Evolutionary conservation across 2,888 invertebrate genomes (phyloP).

Genomic region (Tetragonula carbonaria): DNA sequence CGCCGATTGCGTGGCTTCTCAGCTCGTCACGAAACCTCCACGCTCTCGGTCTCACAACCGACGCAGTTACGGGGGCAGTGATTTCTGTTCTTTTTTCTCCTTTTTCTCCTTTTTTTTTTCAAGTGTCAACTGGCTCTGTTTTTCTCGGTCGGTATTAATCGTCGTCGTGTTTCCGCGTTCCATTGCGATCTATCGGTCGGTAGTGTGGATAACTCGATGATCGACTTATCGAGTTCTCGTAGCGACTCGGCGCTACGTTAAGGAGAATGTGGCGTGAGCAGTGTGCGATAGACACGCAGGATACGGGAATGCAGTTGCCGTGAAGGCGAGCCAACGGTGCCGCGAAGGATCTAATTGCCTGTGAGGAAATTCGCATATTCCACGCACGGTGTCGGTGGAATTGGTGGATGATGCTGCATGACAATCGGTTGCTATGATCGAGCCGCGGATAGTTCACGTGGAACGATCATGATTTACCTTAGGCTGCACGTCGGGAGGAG

Average conservation of each 20-base stretch:
- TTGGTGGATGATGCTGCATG: conserved; percentile 47
- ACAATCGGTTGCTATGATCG: conserved; percentile 73
- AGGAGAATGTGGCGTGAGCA: conserved; percentile 31
- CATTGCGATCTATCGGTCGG: neutral
- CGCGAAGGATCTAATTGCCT: neutral
- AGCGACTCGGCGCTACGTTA: neutral
- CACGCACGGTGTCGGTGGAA: conserved; percentile 40
- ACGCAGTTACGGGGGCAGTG: neutral
- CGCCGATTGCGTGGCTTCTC: neutral
- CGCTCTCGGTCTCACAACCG: neutral
- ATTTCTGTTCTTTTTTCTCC: neutral
- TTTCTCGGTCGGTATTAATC: too few species aligned
- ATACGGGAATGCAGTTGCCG: conserved; percentile 26
- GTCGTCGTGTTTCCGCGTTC: neutral
- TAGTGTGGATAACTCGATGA: neutral
- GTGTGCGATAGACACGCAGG: conserved; percentile 36
- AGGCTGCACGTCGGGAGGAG: conserved; percentile 75
- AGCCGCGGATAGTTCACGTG: conserved; percentile 71
- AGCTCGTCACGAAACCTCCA: neutral
- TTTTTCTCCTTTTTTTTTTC: too few species aligned
- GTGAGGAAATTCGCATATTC: neutral
- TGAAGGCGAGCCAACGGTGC: neutral
- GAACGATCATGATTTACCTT: conserved; percentile 80
- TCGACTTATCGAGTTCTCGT: neutral
- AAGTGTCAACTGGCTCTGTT: neutral